Evolutionary conservation across 2,797 vertebrate genomes (phyloP), one percentile per base, ranked within the genome.

Genomic region (Pseudochirops cupreus): DNA sequence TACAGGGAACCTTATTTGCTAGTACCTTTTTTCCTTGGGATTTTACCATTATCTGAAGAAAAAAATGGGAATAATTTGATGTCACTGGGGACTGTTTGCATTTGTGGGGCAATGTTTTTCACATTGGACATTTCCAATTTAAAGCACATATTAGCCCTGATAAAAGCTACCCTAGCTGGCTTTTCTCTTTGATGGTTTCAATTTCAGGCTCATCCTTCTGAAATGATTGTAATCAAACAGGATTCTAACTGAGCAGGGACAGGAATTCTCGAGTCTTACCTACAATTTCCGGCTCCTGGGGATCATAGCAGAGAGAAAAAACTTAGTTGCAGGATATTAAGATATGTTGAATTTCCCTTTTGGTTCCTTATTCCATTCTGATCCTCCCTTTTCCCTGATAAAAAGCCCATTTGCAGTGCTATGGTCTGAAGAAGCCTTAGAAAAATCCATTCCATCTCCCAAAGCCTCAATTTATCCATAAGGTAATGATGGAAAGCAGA

Each of bases 181-280:
- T 96, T 95, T 97, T 93, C 94, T 59, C 33, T 97, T 52, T 39
- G 94, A 94, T 95, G 91, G 74, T 92, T 94, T 97, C 94, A 50
- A 58, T 95, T 96, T 95, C 24, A 90, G 94, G 29, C n/a, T 67
- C 89, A 56, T 90, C 87, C 59, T 82, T 97, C 96, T 93, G 46
- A 93, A 67, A 94, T 93, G 91, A 95, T 58, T 90, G 9, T 93
- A 95, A 92, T 91, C 50, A 33, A 74, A 82, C 50, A 90, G 91
- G 54, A 91, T 95, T 96, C 87, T 94, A 91, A 94, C 94, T 92
- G 94, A 94, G 87, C 74, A 59, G n/a, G 26, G 56, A 54, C 56
- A 90, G 91, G 54, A 74, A 54, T 93, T 96, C 93, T 96, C 90
- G 94, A 93, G 92, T 95, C 93, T 94, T 94, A 93, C 97, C 91